Conservation (phyloP, 2,888 invertebrate species). For the Tenthredo scrophulariae region DNA sequence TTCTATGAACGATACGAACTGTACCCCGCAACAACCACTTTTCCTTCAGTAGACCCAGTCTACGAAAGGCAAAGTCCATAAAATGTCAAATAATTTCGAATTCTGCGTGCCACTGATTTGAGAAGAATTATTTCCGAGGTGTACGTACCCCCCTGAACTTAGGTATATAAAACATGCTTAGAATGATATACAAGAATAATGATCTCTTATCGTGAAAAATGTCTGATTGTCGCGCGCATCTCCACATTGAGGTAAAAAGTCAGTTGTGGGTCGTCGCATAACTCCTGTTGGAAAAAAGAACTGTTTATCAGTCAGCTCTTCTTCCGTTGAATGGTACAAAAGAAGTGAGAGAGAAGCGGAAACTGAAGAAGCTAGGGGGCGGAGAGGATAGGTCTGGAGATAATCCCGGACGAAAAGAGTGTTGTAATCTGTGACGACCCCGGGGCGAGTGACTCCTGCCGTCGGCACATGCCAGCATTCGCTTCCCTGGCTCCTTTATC, state of each 20-base stretch:
- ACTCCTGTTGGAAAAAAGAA: conserved; percentile 11
- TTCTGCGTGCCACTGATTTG: no score
- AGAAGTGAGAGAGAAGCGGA: conserved; percentile 17
- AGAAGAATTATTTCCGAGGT: no score
- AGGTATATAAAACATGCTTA: background rate
- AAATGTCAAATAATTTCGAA: no score
- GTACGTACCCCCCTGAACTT: no score
- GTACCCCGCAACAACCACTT: no score
- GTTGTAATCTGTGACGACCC: conserved; percentile 68
- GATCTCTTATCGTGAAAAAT: background rate
- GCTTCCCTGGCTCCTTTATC: conserved; percentile 62
- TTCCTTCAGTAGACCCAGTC: no score
- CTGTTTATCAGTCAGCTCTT: conserved; percentile 12
- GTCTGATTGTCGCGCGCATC: background rate
- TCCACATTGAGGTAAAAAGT: background rate
- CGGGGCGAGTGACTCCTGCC: conserved; percentile 74
- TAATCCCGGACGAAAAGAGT: conserved; percentile 57
- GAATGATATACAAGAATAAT: background rate
- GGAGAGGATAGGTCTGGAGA: conserved; percentile 37
- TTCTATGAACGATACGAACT: no score
- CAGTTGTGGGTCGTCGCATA: background rate
- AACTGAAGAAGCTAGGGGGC: background rate
- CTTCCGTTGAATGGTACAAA: conserved; percentile 33
- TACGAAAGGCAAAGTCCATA: no score
- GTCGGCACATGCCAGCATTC: conserved; percentile 72